Base-by-base conservation (phyloP, 2,888 invertebrate genomes). In the Pristionchus japonicus region DNA sequence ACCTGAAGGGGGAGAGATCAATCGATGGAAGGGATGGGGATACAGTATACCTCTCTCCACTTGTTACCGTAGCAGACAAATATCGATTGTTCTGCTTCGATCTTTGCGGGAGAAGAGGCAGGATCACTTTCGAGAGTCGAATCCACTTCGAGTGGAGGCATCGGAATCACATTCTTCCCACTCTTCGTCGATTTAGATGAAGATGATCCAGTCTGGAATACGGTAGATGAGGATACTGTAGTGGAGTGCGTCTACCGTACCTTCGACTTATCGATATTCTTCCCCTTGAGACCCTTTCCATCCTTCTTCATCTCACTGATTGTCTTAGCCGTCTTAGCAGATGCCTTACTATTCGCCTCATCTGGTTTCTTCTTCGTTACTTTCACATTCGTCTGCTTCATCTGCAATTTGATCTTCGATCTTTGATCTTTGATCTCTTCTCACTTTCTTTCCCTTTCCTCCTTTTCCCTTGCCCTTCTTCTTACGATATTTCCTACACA, bases 31-130 rank as follows among this genome's bases (percentile, higher is more conserved):
- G 80, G n/a, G 31, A n/a, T n/a, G 15, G 23, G 52, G 20, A 61
- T 64, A 85, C 85, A 27, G 37, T 84, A 70, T 70, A 85, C 85
- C 85, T 85, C n/a, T 40, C 43, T 85, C 85, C 85, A 85, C 47
- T 40, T 17, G 27, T 85, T 85, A 31, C 85, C 85, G 43, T 85
- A 85, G 20, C 85, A 85, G 40, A 85, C 85, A 20, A 47, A 85
- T 34, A 85, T 85, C 3, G 61, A 64, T 34, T 85, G 85, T 40
- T 37, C 37, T 11, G 85, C 17, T n/a, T 85, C 57, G 31, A 85
- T 85, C n/a, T n/a, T 40, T 9, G 64, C 61, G 64, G 85, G 61
- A 17, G 82, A 82, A 82, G 82, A 82, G 20, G 52, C 23, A n/a
- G 37, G n/a, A 27, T 80, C 80, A n/a, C 13, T n/a, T 7, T 74